Percentiles rank a stretch among this genome's conserved stretches.
These are phyloP conservation scores for Meriones unguiculatus DNA, from an alignment of 2,113 vertebrate genomes.

Conservation along the genomic window DNA sequence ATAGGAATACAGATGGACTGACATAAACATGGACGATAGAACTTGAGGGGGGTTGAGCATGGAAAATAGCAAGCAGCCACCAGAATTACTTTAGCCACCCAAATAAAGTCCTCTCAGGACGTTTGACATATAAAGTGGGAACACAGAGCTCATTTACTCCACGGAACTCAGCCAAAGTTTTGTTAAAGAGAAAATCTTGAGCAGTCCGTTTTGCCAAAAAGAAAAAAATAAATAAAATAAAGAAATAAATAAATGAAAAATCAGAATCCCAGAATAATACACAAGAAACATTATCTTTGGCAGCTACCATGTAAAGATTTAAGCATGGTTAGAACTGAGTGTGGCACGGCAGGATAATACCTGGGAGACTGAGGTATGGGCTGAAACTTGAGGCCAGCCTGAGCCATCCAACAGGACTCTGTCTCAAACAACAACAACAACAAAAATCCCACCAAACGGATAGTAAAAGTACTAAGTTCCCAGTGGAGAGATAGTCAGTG, in stretches of 20 bases:
- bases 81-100: background rate
- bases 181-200: constrained; percentile 38
- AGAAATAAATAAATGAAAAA: background rate
- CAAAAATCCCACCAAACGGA: background rate
- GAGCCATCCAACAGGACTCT: background rate
- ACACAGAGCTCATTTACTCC: background rate
- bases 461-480: constrained; percentile 37
- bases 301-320: background rate
- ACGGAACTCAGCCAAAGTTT: background rate
- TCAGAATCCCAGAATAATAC: constrained; percentile 14
- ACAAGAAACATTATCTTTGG: background rate
- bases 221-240: background rate
- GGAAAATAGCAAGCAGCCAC: constrained; percentile 80
- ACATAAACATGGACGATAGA: background rate
- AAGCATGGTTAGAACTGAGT: background rate
- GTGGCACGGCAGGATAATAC: too few relatives aligned
- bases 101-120: background rate
- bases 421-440: background rate
- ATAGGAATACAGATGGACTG: background rate
- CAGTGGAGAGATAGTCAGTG: background rate
- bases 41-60: constrained; percentile 69
- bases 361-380: background rate
- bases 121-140: background rate
- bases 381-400: background rate
- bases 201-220: constrained; percentile 36